phyloP scores from a whole-genome alignment of 2,113 vertebrate genomes.

The Oreochromis aureus region DNA sequence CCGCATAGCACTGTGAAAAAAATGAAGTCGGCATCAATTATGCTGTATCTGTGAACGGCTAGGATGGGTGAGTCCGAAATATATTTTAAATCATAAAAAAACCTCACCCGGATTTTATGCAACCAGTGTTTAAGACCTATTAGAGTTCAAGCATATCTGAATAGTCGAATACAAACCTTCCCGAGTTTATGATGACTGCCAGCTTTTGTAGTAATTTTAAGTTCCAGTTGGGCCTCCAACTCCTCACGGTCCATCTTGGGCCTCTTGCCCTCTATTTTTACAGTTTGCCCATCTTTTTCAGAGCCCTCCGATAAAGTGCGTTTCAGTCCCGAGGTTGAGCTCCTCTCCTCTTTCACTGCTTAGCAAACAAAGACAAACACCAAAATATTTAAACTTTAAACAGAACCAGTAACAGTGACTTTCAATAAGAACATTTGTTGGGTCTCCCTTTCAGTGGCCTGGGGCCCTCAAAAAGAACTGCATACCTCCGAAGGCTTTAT shows the following conservation, averaged over 20 bases:
- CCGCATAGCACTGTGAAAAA: not conserved
- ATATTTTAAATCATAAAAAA: too few species aligned
- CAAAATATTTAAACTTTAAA: not conserved
- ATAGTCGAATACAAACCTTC: conserved; percentile 73
- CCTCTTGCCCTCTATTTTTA: conserved; percentile 66
- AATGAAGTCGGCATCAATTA: not conserved
- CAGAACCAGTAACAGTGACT: not conserved
- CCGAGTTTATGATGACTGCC: conserved; percentile 85
- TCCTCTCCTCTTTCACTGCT: conserved; percentile 42
- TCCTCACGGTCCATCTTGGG: conserved; percentile 68
- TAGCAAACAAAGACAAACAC: not conserved
- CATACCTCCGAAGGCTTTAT: not conserved
- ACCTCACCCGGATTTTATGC: not conserved
- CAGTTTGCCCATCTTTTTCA: conserved; percentile 24
- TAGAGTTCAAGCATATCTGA: not conserved
- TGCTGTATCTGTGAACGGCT: not conserved
- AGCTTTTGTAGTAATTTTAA: conserved; percentile 86
- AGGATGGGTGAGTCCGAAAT: too few species aligned
- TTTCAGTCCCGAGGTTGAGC: conserved; percentile 59
- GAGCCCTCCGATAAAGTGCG: conserved; percentile 64
- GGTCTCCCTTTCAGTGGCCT: not conserved
- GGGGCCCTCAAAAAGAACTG: not conserved
- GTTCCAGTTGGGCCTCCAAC: conserved; percentile 87
- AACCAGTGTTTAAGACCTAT: not conserved
- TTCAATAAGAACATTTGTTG: not conserved